Evolutionary conservation across 2,888 invertebrate genomes (phyloP).

Genomic region (Meghimatium bilineatum): DNA sequence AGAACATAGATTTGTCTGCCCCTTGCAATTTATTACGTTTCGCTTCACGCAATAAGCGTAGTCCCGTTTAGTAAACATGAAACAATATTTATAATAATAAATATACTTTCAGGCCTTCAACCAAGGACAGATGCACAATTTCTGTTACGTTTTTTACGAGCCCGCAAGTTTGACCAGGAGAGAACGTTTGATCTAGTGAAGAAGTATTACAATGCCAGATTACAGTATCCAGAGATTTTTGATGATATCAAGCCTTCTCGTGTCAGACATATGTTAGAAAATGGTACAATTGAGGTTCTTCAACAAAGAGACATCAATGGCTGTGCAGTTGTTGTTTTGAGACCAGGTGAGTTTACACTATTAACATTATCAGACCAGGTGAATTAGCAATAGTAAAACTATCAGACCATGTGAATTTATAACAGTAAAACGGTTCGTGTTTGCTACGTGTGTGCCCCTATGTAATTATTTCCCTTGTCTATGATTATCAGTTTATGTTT

Average conservation of each 20-base stretch:
- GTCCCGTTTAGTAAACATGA: neutral
- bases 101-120: slow-evolving; percentile 65
- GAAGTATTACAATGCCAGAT: slow-evolving; percentile 74
- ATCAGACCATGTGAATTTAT: too few species aligned
- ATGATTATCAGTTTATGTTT: too few species aligned
- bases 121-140: slow-evolving; percentile 82
- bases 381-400: too few species aligned
- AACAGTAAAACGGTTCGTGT: too few species aligned
- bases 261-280: slow-evolving; percentile 70
- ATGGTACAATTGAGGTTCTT: slow-evolving; percentile 69
- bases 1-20: too few species aligned
- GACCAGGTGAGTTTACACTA: slow-evolving; percentile 60
- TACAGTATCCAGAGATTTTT: slow-evolving; percentile 72
- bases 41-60: too few species aligned
- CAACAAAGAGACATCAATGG: slow-evolving; percentile 75
- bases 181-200: slow-evolving; percentile 84
- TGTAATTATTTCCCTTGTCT: too few species aligned
- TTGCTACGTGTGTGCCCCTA: too few species aligned
- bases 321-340: slow-evolving; percentile 63
- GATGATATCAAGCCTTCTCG: slow-evolving; percentile 70
- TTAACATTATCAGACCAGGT: slow-evolving; percentile 40
- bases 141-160: slow-evolving; percentile 87
- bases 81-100: neutral
- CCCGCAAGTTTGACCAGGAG: slow-evolving; percentile 92
- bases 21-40: too few species aligned